Conservation (phyloP, 2,888 invertebrate species). For the Catocala fraxini region DNA sequence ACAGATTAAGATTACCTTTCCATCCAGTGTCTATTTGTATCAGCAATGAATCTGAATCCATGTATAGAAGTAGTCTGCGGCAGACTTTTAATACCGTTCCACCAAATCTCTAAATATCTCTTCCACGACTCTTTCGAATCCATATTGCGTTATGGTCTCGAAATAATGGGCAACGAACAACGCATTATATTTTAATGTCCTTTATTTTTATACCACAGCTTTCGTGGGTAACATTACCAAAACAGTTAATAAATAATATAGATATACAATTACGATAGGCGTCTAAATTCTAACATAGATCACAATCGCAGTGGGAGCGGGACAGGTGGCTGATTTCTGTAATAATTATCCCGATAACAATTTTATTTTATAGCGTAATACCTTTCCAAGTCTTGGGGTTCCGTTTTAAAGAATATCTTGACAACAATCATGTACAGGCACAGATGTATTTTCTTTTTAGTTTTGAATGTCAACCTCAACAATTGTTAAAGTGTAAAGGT, state of each 20-base stretch:
- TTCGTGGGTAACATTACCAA: conserved; percentile 45
- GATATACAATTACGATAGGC: conserved; percentile 30
- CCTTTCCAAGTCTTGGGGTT: not conserved
- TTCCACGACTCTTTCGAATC: conserved; percentile 57
- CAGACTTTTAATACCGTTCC: conserved; percentile 79
- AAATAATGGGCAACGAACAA: conserved; percentile 14
- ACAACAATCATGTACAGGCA: no score
- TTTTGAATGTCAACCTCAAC: no score
- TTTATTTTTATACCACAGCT: conserved; percentile 41
- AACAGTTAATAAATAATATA: conserved; percentile 42
- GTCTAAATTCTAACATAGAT: conserved; percentile 52
- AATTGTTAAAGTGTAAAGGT: no score
- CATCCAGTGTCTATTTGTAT: conserved; percentile 88
- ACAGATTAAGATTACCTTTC: conserved; percentile 82
- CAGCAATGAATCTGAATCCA: conserved; percentile 89
- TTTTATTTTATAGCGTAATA: conserved; percentile 18
- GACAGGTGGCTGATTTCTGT: conserved; percentile 57
- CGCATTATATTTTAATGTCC: conserved; percentile 1
- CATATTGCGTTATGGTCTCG: conserved; percentile 47
- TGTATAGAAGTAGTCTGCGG: conserved; percentile 88
- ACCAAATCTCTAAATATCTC: conserved; percentile 78
- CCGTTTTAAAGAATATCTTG: no score
- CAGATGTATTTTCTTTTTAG: no score
- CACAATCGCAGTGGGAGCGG: conserved; percentile 59
- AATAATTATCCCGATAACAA: conserved; percentile 38